A percentile compares a stretch with the other conserved stretches of the same genome.
Conservation (phyloP, 1,140 invertebrate species). For the Brachionus manjavacas region DNA sequence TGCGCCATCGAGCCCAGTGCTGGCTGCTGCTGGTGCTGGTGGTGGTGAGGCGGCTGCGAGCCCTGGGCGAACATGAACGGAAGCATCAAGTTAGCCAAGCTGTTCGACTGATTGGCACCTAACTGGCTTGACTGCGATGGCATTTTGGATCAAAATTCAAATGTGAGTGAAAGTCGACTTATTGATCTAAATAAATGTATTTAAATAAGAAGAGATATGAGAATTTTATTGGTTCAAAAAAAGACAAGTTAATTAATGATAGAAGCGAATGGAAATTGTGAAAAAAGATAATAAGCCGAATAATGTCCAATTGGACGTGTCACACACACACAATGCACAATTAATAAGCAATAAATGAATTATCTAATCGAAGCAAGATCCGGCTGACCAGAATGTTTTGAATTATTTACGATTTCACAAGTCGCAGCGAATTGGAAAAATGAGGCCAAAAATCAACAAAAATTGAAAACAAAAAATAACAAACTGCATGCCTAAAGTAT, state of each 20-base stretch:
- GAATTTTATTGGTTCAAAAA: background rate
- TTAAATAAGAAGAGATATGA: background rate
- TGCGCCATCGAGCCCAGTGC: background rate
- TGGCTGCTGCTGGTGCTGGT: background rate
- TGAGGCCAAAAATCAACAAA: background rate
- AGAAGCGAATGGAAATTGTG: background rate
- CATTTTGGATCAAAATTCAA: background rate
- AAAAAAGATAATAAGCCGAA: too few species aligned
- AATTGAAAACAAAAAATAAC: background rate
- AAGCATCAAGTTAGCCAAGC: background rate
- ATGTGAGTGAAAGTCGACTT: background rate
- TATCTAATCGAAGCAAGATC: background rate
- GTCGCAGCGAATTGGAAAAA: background rate
- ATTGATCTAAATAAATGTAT: background rate
- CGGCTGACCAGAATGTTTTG: background rate
- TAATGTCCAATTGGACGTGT: slow-evolving; percentile 9
- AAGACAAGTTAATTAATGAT: background rate
- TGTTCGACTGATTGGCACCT: background rate
- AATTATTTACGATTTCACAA: slow-evolving; percentile 34
- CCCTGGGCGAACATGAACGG: background rate
- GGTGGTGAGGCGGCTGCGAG: too few species aligned
- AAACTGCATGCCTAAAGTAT: slow-evolving; percentile 10
- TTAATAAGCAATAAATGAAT: background rate
- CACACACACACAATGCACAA: background rate
- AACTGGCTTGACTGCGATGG: slow-evolving; percentile 13